These are phyloP conservation scores for Alligator mississippiensis DNA, from an alignment of 2,113 vertebrate genomes.

Conservation along the genomic window DNA sequence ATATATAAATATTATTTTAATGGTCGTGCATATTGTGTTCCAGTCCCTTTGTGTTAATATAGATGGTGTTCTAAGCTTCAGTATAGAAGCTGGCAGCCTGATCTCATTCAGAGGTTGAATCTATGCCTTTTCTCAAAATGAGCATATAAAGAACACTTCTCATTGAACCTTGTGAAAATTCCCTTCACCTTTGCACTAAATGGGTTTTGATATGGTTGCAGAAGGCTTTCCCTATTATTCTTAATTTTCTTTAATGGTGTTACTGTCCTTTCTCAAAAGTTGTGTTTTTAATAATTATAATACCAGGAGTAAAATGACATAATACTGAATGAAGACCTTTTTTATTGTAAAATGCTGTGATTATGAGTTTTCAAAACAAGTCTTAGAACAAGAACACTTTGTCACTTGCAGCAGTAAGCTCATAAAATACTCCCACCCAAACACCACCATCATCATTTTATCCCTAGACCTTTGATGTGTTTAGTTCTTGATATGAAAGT, in stretches of 20 bases:
- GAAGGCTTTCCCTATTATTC: conserved; percentile 30
- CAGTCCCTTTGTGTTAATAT: conserved; percentile 29
- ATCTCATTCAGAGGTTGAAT: conserved; percentile 72
- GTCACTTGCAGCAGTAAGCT: conserved; percentile 25
- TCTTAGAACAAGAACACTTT: conserved; percentile 31
- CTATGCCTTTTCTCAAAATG: conserved; percentile 62
- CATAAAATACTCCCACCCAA: conserved; percentile 35
- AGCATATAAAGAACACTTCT: conserved; percentile 26
- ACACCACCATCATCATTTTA: conserved; percentile 10
- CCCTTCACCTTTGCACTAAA: conserved; percentile 67
- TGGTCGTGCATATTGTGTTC: conserved; percentile 67
- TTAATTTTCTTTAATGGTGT: conserved; percentile 63
- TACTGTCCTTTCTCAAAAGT: conserved; percentile 68
- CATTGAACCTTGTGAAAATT: not conserved
- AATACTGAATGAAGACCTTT: conserved; percentile 58
- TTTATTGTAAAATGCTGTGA: conserved; percentile 61
- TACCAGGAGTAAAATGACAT: conserved; percentile 72
- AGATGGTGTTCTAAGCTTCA: conserved; percentile 60
- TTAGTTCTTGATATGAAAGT: not conserved
- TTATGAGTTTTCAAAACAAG: conserved; percentile 22
- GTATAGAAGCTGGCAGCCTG: conserved; percentile 68
- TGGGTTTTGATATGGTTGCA: conserved; percentile 63
- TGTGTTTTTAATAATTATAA: conserved; percentile 63
- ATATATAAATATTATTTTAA: conserved; percentile 48
- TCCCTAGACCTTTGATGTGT: not conserved